Evolutionary conservation across 2,797 vertebrate genomes (phyloP).

Genomic region (Poeciliopsis turneri): DNA sequence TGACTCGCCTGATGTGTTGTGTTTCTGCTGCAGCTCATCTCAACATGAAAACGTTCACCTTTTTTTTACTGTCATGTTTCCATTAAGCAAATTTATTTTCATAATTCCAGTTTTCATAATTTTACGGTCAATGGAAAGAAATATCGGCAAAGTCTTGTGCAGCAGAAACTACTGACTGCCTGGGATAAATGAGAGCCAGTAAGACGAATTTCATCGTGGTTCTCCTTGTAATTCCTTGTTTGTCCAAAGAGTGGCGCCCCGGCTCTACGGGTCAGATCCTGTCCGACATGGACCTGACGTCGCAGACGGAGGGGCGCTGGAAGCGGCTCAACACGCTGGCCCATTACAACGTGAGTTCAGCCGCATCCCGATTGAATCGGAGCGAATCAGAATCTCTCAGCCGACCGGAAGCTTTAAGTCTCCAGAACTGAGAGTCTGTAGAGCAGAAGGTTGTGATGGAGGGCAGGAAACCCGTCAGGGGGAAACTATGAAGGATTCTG

Average conservation of each 20-base stretch:
- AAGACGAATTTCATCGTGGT: neutral
- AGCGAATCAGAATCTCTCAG: neutral
- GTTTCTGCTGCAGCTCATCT: no score
- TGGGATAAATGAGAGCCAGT: neutral
- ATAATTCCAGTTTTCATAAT: no score
- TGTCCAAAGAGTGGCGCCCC: conserved; percentile 91
- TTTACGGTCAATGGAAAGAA: no score
- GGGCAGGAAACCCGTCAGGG: neutral
- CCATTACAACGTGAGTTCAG: conserved; percentile 92
- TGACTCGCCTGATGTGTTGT: no score
- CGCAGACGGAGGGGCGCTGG: conserved; percentile 94
- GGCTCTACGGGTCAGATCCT: conserved; percentile 97
- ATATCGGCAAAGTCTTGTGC: neutral
- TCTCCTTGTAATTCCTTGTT: neutral
- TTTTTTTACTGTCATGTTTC: no score
- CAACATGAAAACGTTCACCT: no score
- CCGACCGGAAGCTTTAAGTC: neutral
- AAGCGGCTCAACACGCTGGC: conserved; percentile 93
- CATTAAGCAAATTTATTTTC: no score
- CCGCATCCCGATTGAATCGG: neutral
- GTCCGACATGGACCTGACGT: conserved; percentile 95
- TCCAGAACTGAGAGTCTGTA: neutral
- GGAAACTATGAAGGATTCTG: neutral
- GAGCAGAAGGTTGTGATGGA: neutral
- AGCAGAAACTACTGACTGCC: neutral